Conservation (phyloP, 2,113 vertebrate species). For the Nymphicus hollandicus region DNA sequence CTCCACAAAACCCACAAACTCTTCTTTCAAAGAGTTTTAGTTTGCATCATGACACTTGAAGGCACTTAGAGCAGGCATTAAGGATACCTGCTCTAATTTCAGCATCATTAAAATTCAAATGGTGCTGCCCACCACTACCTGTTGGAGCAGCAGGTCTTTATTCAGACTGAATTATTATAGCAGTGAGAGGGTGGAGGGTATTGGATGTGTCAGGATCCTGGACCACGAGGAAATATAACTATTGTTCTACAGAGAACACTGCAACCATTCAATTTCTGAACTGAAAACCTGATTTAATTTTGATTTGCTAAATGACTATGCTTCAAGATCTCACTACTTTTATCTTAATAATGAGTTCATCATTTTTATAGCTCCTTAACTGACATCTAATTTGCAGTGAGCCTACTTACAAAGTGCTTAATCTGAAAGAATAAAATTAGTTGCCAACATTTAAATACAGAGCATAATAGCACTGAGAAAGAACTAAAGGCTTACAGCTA, state of each 20-base stretch:
- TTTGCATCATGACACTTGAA: background rate
- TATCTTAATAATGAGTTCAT: background rate
- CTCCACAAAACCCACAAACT: background rate
- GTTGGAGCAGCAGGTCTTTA: background rate
- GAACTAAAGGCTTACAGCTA: background rate
- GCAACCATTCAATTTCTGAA: background rate
- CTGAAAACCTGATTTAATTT: background rate
- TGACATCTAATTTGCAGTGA: conserved; percentile 41
- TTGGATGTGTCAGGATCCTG: background rate
- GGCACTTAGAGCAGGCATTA: background rate
- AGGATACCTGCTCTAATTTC: background rate
- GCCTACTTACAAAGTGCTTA: background rate
- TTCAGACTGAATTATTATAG: background rate
- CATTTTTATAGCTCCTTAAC: background rate
- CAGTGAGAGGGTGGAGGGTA: background rate
- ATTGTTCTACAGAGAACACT: background rate
- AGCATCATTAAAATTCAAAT: background rate
- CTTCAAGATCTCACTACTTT: background rate
- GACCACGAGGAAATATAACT: background rate
- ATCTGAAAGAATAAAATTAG: conserved; percentile 31
- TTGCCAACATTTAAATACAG: background rate
- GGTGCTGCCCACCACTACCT: background rate
- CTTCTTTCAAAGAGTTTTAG: too few relatives aligned
- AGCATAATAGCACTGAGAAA: background rate
- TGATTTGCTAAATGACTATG: background rate